Evolutionary conservation across 2,797 vertebrate genomes (phyloP).

Genomic region (Danio choprae): DNA sequence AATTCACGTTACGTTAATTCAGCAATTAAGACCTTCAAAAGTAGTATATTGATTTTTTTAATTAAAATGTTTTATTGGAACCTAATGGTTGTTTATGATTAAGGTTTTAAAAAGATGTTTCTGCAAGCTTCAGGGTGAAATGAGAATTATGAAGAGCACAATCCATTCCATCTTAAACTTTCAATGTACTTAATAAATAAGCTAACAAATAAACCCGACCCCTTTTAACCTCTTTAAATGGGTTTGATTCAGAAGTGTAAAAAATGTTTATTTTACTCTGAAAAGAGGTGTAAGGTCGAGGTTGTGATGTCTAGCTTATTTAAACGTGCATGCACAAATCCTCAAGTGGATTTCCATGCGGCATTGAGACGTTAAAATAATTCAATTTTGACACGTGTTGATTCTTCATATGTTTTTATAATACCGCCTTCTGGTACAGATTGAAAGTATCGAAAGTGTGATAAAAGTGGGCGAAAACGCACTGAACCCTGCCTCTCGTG

Average conservation of each 20-base stretch:
- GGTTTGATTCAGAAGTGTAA: not conserved
- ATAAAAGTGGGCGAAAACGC: constrained; percentile 77
- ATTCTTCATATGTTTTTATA: constrained; percentile 65
- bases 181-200: not conserved
- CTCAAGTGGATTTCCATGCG: not conserved
- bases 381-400: constrained; percentile 88
- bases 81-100: constrained; percentile 8
- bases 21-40: constrained; percentile 97
- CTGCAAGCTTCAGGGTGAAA: constrained; percentile 3
- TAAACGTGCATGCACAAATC: not conserved
- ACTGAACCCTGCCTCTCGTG: constrained; percentile 83
- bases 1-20: constrained; percentile 94
- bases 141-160: not conserved
- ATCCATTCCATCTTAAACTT: not conserved
- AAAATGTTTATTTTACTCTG: not conserved
- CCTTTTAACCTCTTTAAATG: not conserved
- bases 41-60: constrained; percentile 95
- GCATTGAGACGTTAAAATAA: not conserved
- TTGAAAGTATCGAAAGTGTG: constrained; percentile 73
- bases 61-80: constrained; percentile 84
- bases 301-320: not conserved
- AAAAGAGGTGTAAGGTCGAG: not conserved
- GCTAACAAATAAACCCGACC: not conserved
- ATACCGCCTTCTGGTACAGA: constrained; percentile 57
- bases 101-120: constrained; percentile 5